Conservation (phyloP, 2,113 vertebrate genomes). For the Coptodon bakossiorum region DNA sequence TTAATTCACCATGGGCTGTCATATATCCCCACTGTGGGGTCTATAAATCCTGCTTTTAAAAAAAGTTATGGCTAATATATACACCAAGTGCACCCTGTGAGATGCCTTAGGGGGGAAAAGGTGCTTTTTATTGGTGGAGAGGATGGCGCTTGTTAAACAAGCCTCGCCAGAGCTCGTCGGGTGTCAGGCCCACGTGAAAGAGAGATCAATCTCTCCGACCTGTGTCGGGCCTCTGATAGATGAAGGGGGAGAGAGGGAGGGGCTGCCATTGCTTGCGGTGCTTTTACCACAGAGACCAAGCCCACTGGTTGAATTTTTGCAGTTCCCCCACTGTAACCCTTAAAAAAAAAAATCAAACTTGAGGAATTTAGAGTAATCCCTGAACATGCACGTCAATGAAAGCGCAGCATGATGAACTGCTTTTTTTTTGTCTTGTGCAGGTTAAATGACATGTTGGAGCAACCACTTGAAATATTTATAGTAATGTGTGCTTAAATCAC, state of each 20-base stretch:
- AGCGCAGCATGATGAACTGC: background rate
- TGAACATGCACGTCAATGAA: background rate
- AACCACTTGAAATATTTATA: background rate
- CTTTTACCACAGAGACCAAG: conserved; percentile 19
- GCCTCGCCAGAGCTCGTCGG: conserved; percentile 25
- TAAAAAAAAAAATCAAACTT: background rate
- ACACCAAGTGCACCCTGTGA: conserved; percentile 15
- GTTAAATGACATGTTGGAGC: background rate
- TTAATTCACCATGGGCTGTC: conserved; percentile 58
- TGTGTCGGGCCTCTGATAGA: conserved; percentile 40
- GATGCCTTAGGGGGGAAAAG: conserved; percentile 14
- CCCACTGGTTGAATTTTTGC: background rate
- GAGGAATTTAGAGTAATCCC: background rate
- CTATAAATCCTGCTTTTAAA: conserved; percentile 66
- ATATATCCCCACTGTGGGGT: conserved; percentile 57
- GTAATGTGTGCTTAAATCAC: background rate
- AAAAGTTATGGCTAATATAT: conserved; percentile 60
- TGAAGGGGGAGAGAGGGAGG: conserved; percentile 17
- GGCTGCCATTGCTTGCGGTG: conserved; percentile 19
- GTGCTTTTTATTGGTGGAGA: conserved; percentile 58
- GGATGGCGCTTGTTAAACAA: conserved; percentile 65
- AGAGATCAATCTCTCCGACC: conserved; percentile 57
- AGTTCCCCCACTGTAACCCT: background rate
- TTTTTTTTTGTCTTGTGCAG: background rate
- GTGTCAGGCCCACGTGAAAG: conserved; percentile 31